Conservation (phyloP, 2,888 invertebrate species). For the Drosophila glabriapex region DNA sequence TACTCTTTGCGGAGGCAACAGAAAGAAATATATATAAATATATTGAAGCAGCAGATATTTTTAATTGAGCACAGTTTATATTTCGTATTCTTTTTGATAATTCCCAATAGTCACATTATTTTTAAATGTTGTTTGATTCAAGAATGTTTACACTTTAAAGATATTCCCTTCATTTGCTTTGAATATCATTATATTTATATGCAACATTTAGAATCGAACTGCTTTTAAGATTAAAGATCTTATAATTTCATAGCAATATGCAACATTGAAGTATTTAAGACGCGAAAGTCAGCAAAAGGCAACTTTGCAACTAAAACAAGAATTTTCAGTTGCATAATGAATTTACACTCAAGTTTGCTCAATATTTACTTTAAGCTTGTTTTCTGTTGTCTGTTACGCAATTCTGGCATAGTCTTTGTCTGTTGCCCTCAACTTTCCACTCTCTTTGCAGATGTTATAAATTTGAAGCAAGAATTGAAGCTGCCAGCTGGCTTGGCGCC, state of each 20-base stretch:
- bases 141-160: rapidly evolving
- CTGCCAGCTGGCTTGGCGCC: conserved; percentile 27
- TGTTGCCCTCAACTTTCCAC: background rate
- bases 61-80: rapidly evolving
- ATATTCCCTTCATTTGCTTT: background rate
- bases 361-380: conserved; percentile 15
- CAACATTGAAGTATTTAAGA: background rate
- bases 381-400: conserved; percentile 2
- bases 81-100: background rate
- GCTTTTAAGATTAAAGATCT: background rate
- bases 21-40: background rate
- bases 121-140: background rate
- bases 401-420: background rate
- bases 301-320: background rate
- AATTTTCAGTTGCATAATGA: conserved; percentile 1
- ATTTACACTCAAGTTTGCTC: conserved; percentile 4
- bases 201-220: background rate
- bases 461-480: conserved; percentile 15
- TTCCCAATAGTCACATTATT: background rate
- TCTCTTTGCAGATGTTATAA: conserved; percentile 2
- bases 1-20: background rate
- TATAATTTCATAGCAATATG: background rate
- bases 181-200: background rate
- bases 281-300: background rate
- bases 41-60: background rate